Evolutionary conservation across 2,113 vertebrate species (phyloP).

Genomic region (Dipodomys ordii): DNA sequence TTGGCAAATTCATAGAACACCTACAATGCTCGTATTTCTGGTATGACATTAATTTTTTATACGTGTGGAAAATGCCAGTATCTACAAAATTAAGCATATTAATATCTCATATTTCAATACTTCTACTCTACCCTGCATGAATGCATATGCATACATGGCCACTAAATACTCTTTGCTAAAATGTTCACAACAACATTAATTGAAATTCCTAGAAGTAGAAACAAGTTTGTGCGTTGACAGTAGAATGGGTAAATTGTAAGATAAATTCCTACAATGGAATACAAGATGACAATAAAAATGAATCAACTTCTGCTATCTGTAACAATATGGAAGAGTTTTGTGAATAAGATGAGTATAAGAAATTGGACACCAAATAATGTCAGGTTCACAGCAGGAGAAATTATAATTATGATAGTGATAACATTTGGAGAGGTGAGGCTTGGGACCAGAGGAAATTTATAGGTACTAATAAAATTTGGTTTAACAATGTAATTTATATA

Average conservation of each 20-base stretch:
- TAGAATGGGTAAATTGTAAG: not conserved
- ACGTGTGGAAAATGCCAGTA: not conserved
- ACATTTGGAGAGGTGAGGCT: not conserved
- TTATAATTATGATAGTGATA: not conserved
- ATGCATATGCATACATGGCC: not conserved
- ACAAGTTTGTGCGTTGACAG: not conserved
- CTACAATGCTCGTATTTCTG: not conserved
- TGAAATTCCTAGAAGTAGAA: constrained; percentile 15
- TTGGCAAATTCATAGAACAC: not conserved
- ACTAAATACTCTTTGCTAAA: not conserved
- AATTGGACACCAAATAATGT: not conserved
- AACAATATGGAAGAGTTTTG: not conserved
- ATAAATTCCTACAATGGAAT: not conserved
- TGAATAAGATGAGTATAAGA: constrained; percentile 7
- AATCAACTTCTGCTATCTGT: not conserved
- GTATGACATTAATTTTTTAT: not conserved
- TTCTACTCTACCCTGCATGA: not conserved
- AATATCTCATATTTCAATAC: not conserved
- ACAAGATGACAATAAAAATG: not conserved
- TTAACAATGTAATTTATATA: not conserved
- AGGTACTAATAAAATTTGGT: not conserved
- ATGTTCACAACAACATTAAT: not conserved
- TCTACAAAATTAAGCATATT: not conserved
- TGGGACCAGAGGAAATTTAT: not conserved
- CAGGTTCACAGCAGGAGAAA: not conserved